Percentiles rank a stretch among this genome's conserved stretches.
These are phyloP conservation scores for Eclectus roratus DNA, from an alignment of 2,113 vertebrate species.

Conservation along the genomic window DNA sequence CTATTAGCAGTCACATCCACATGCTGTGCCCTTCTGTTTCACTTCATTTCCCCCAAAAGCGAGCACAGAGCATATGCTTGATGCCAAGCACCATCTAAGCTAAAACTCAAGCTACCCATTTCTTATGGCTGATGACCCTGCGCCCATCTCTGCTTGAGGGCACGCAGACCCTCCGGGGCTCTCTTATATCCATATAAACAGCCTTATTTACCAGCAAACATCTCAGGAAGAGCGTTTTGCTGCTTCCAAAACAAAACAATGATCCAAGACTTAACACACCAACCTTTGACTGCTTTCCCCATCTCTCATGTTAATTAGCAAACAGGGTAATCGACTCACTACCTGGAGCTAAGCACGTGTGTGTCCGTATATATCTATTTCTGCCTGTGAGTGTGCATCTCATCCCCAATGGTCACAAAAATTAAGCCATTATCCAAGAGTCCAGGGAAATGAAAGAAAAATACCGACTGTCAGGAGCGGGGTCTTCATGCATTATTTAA, in stretches of 20 bases:
- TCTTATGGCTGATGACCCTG: not conserved
- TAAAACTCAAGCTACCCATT: not conserved
- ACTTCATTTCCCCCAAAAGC: constrained; percentile 32
- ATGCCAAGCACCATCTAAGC: not conserved
- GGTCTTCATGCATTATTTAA: constrained; percentile 72
- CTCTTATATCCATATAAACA: not conserved
- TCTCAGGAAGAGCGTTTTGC: not conserved
- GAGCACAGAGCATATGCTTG: constrained; percentile 1
- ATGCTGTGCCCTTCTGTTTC: constrained; percentile 59
- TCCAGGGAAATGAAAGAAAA: constrained; percentile 31
- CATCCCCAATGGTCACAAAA: not conserved
- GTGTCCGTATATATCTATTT: rapidly evolving
- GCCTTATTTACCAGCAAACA: not conserved
- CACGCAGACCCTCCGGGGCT: rapidly evolving
- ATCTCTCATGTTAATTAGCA: constrained; percentile 3
- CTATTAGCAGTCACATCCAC: constrained; percentile 57
- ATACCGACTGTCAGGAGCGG: not conserved
- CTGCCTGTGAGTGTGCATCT: rapidly evolving
- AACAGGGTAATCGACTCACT: not conserved
- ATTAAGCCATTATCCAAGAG: constrained; percentile 23
- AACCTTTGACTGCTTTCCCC: not conserved
- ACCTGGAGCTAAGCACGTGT: not conserved
- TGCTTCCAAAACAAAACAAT: not conserved
- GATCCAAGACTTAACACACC: not conserved
- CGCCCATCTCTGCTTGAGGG: rapidly evolving